These are phyloP conservation scores for Agrochola litura DNA, from an alignment of 2,888 invertebrate species.

Conservation along the genomic window DNA sequence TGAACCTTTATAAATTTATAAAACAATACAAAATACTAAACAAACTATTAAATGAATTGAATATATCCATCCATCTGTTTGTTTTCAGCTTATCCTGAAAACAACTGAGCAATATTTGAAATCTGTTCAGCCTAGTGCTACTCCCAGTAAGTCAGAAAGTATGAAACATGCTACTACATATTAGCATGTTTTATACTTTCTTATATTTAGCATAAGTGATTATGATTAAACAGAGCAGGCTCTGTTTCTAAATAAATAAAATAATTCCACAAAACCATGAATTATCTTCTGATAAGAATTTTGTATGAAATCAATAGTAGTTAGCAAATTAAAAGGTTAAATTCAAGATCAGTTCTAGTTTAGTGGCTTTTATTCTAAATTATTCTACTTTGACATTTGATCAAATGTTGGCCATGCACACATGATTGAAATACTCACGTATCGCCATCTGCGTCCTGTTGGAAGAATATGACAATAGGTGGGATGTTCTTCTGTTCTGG, in stretches of 20 bases:
- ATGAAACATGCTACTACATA: not conserved
- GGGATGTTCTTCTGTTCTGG: slow-evolving; percentile 73
- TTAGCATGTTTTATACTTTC: not conserved
- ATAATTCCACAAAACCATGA: not conserved
- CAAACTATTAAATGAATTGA: not conserved
- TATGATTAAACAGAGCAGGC: not conserved
- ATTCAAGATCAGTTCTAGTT: not conserved
- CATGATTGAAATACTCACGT: slow-evolving; percentile 92
- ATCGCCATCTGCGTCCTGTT: slow-evolving; percentile 96
- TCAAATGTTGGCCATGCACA: slow-evolving; percentile 16
- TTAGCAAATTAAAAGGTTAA: too few species aligned
- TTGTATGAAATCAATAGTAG: slow-evolving; percentile 2
- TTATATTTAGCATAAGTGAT: not conserved
- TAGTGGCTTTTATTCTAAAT: not conserved
- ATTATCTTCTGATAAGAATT: slow-evolving; percentile 8
- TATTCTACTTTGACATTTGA: slow-evolving; percentile 9
- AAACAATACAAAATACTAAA: too few species aligned
- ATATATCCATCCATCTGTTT: not conserved
- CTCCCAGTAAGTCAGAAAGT: not conserved
- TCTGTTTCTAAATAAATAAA: too few species aligned
- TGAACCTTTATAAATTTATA: not conserved
- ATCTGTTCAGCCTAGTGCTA: not conserved
- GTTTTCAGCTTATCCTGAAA: not conserved
- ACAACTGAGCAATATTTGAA: not conserved
- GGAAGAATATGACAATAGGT: slow-evolving; percentile 92